A percentile compares a stretch with the other conserved stretches of the same genome.
phyloP scores from a whole-genome alignment of 2,797 vertebrate species.

The Xyrichtys novacula region DNA sequence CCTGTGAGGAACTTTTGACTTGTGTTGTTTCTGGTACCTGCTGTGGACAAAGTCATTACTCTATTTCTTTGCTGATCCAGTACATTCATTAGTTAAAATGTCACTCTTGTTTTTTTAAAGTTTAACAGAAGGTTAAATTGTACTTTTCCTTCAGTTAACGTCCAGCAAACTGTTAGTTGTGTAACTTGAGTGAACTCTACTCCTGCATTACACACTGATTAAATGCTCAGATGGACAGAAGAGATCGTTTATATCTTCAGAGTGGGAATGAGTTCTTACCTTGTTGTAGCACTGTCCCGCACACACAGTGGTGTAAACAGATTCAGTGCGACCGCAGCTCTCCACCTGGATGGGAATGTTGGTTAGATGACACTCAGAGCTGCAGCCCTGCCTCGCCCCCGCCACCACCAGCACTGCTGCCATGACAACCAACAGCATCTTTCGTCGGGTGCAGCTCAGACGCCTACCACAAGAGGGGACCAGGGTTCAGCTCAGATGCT shows the following conservation, averaged over 20 bases:
- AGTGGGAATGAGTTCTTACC: conserved; percentile 74
- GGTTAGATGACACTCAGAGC: conserved; percentile 82
- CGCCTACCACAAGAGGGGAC: conserved; percentile 52
- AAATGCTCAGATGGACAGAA: background rate
- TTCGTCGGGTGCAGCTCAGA: conserved; percentile 60
- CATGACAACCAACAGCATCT: conserved; percentile 85
- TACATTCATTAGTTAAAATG: too few species aligned
- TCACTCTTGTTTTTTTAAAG: too few species aligned
- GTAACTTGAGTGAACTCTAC: too few species aligned
- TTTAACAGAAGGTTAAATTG: too few species aligned
- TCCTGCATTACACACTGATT: too few species aligned
- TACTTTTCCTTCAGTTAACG: too few species aligned
- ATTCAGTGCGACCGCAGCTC: conserved; percentile 85
- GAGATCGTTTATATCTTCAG: background rate
- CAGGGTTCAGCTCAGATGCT: conserved; percentile 29
- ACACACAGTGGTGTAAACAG: conserved; percentile 88
- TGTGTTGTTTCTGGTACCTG: too few species aligned
- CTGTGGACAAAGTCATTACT: too few species aligned
- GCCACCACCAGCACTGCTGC: conserved; percentile 84
- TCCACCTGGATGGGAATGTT: conserved; percentile 88
- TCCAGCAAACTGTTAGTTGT: too few species aligned
- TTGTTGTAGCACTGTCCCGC: conserved; percentile 87
- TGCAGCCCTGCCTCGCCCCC: conserved; percentile 81
- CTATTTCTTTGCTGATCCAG: too few species aligned
- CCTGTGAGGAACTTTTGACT: too few species aligned